Base-by-base conservation (phyloP, 37 sponge, comb jelly and placozoan species). In the Oopsacas minuta region DNA sequence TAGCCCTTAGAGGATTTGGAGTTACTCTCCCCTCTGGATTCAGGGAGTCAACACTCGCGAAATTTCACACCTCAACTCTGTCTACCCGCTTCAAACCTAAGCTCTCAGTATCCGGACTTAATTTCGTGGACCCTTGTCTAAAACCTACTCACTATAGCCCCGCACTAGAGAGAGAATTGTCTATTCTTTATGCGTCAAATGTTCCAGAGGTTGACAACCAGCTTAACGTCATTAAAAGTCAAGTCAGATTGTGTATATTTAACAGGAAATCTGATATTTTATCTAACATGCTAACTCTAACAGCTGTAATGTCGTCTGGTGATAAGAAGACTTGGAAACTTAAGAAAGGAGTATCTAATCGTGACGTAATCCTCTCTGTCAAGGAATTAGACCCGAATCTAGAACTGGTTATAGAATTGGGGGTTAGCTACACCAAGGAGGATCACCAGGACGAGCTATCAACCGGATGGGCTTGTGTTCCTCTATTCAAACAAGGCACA, bases 1-100 rank as follows among this genome's bases (percentile, higher is more conserved):
- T 83, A 7, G 49, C 46, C 15, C 51, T 38, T 51, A 36, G 17
- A 83, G 84, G 84, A 83, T 37, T 83, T 12, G 51, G 36, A 23
- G 30, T 83, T 3, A 87, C 86, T 23, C 83, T 89, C 36, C 90
- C 90, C n/a, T 52, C 90, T 36, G 90, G 90, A 0, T 89, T 89
- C 85, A 53, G 90, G 81, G 90, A 89, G 17, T 89, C 90, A 0
- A 86, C 90, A 37, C 81, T 89, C 35, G 82, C 86, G 20, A 84
- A 86, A 36, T 84, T 89, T 52, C 82, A 61, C 75, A 61, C 75
- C 22, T 61, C 75, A 5, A 10, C 75, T 61, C 75, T 61, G 17
- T 61, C 75, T 3, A 32, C 75, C 1, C 75, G 75, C 7, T 61
- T 61, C 75, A 61, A n/a, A 12, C 75, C 75, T 10, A 61, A 61